Evolutionary conservation across 2,113 vertebrate genomes (phyloP).

Genomic region (Ariopsis seemanni): DNA sequence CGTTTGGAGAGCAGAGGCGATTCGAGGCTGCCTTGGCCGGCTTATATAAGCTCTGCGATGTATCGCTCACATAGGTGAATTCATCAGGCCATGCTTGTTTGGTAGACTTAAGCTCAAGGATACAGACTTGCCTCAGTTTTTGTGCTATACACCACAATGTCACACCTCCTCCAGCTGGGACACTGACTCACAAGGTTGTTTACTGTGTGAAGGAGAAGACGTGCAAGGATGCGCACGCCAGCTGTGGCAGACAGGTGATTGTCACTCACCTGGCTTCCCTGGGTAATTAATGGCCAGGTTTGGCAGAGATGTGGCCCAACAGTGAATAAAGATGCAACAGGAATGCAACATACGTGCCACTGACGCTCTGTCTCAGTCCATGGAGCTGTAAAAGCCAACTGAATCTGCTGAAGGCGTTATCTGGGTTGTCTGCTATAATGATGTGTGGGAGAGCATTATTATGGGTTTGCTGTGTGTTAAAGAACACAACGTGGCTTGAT

Average conservation of each 20-base stretch:
- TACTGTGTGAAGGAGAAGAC: conserved; percentile 24
- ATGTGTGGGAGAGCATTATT: conserved; percentile 29
- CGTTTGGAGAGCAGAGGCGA: conserved; percentile 13
- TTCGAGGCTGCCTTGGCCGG: conserved; percentile 4
- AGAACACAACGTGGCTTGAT: neutral
- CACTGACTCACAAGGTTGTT: conserved; percentile 39
- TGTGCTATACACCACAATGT: conserved; percentile 7
- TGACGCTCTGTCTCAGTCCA: conserved; percentile 29
- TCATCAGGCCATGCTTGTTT: conserved; percentile 26
- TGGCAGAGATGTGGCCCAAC: conserved; percentile 41
- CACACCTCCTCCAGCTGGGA: conserved; percentile 27
- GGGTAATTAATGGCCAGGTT: conserved; percentile 49
- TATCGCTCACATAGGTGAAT: conserved; percentile 6
- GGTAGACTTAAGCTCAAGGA: conserved; percentile 37
- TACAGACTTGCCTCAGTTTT: conserved; percentile 16
- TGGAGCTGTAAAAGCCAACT: neutral
- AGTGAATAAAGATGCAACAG: conserved; percentile 45
- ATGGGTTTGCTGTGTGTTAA: neutral
- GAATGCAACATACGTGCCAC: conserved; percentile 46
- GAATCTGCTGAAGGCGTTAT: conserved; percentile 25
- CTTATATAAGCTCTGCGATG: conserved; percentile 10
- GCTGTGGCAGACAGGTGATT: conserved; percentile 45
- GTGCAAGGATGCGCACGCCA: conserved; percentile 5
- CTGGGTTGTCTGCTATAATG: conserved; percentile 19
- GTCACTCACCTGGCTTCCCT: conserved; percentile 28